These are phyloP conservation scores for Drosophila incognita DNA, from an alignment of 2,888 invertebrate genomes.

Conservation along the genomic window DNA sequence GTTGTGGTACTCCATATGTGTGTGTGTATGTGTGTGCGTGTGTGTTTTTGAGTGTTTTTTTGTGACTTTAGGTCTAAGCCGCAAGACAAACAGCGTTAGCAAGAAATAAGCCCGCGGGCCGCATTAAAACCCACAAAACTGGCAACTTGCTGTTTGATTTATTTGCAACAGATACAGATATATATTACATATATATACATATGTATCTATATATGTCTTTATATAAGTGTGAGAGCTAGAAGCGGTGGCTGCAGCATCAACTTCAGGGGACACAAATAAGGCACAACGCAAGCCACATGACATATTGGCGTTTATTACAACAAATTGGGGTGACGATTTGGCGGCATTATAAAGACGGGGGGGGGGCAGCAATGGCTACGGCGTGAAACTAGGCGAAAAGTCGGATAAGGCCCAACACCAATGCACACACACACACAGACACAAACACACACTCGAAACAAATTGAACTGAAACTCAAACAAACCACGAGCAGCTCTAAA, in stretches of 20 bases:
- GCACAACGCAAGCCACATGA: slow-evolving; percentile 70
- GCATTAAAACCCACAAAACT: slow-evolving; percentile 63
- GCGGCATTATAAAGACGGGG: slow-evolving; percentile 57
- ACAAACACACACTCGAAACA: slow-evolving; percentile 39
- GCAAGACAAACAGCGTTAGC: slow-evolving; percentile 58
- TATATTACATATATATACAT: slow-evolving; percentile 16
- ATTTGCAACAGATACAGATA: slow-evolving; percentile 67
- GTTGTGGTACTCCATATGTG: slow-evolving; percentile 19
- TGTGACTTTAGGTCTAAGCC: slow-evolving; percentile 55
- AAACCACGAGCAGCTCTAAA: slow-evolving; percentile 38
- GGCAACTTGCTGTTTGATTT: slow-evolving; percentile 70
- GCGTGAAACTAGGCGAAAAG: slow-evolving; percentile 59
- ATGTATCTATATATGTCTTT: slow-evolving; percentile 6
- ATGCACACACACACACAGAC: slow-evolving; percentile 24
- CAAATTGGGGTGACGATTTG: slow-evolving; percentile 81
- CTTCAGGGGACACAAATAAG: slow-evolving; percentile 45
- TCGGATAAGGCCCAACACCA: slow-evolving; percentile 64
- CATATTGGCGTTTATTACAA: slow-evolving; percentile 82
- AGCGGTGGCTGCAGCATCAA: slow-evolving; percentile 42
- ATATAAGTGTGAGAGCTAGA: slow-evolving; percentile 9
- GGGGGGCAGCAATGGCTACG: slow-evolving; percentile 4
- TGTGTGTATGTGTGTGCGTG: neutral
- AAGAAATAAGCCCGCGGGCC: slow-evolving; percentile 56
- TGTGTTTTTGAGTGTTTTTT: slow-evolving; percentile 11
- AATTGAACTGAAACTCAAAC: slow-evolving; percentile 73